Conservation (phyloP, 2,797 vertebrate species). For the Oryzias dopingdopingensis region DNA sequence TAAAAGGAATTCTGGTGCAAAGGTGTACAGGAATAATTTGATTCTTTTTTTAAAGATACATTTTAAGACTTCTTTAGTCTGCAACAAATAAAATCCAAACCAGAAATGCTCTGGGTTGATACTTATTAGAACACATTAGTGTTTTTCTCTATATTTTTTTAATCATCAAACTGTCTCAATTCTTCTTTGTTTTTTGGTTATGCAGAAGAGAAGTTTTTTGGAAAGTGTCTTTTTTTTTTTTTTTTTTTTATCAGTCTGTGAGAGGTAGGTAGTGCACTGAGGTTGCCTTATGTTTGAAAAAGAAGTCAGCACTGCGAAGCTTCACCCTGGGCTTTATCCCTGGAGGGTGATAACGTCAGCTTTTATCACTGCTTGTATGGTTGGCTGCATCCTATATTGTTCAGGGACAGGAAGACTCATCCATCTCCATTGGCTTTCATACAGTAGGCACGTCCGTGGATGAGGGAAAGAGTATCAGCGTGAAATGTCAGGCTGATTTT, state of each 20-base stretch:
- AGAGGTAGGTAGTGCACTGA: constrained; percentile 20
- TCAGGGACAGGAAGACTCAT: constrained; percentile 60
- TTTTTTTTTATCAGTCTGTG: not conserved
- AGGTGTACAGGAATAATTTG: no score
- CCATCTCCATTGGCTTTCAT: constrained; percentile 67
- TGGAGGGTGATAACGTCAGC: constrained; percentile 67
- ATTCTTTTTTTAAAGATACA: no score
- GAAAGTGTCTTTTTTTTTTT: constrained; percentile 3
- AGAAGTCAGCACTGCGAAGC: constrained; percentile 29
- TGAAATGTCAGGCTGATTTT: constrained; percentile 58
- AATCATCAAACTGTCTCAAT: constrained; percentile 8
- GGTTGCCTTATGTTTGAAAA: constrained; percentile 23
- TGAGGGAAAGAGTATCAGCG: constrained; percentile 39
- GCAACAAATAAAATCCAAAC: no score
- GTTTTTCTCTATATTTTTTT: constrained; percentile 17
- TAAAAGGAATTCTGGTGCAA: no score
- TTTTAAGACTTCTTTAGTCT: no score
- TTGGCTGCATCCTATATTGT: constrained; percentile 71
- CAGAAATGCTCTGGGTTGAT: no score
- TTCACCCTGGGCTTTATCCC: constrained; percentile 46
- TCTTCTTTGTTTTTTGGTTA: constrained; percentile 18
- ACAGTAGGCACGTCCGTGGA: constrained; percentile 48
- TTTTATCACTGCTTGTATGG: constrained; percentile 72
- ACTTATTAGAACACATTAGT: no score
- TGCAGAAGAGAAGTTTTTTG: constrained; percentile 8